phyloP scores from a whole-genome alignment of 2,888 invertebrate species.

The Branchellion lobata region DNA sequence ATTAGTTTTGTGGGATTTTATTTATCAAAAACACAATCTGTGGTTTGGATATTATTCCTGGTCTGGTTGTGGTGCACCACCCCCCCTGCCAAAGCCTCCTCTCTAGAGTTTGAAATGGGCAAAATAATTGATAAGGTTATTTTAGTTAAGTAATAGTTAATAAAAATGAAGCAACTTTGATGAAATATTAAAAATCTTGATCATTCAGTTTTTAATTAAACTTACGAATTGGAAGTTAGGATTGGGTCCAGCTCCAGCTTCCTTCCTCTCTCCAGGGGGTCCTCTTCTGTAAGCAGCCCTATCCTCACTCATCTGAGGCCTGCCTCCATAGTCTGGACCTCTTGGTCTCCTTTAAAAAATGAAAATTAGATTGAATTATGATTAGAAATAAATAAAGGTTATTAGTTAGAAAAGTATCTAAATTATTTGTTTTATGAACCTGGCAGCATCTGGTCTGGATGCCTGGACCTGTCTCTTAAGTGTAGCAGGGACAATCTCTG shows the following conservation, averaged over 20 bases:
- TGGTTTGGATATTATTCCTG: conserved; percentile 18
- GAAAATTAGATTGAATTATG: not conserved
- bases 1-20: not conserved
- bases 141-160: not conserved
- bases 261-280: conserved; percentile 78
- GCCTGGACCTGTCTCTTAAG: conserved; percentile 77
- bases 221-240: conserved; percentile 76
- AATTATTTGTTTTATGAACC: conserved; percentile 48
- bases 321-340: conserved; percentile 42
- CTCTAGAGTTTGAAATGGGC: conserved; percentile 55
- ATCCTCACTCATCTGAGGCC: conserved; percentile 52
- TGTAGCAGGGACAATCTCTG: conserved; percentile 97
- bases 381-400: not conserved
- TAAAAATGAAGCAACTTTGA: not conserved
- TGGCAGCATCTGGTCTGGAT: conserved; percentile 73
- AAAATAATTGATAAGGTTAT: not conserved
- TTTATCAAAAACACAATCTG: not conserved
- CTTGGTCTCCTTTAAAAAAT: conserved; percentile 23
- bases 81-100: conserved; percentile 60
- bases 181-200: not conserved
- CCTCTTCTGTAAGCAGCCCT: conserved; percentile 60
- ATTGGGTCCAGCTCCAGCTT: conserved; percentile 90
- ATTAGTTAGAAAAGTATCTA: not conserved
- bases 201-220: not conserved
- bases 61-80: conserved; percentile 44